phyloP scores from a whole-genome alignment of 2,113 vertebrate genomes.

The Crotalus tigris region DNA sequence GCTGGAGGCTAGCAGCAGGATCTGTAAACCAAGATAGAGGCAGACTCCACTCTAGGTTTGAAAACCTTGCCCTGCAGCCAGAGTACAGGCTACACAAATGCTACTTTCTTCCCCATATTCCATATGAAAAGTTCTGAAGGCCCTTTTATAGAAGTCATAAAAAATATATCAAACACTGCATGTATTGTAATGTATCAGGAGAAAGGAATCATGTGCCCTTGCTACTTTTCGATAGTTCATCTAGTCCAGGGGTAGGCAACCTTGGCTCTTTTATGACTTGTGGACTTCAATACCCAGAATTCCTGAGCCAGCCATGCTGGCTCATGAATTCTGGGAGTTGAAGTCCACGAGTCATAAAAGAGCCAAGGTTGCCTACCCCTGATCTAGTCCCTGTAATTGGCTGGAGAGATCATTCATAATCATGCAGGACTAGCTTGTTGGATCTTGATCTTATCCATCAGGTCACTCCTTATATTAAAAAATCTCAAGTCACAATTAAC shows the following conservation, averaged over 20 bases:
- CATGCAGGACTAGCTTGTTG: not conserved
- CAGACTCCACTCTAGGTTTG: not conserved
- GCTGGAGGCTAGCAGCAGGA: not conserved
- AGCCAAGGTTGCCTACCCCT: too few species aligned
- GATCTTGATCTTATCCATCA: not conserved
- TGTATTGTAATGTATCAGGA: not conserved
- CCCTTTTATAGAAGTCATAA: not conserved
- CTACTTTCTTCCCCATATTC: not conserved
- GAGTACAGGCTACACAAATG: not conserved
- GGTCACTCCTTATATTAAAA: not conserved
- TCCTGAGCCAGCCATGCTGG: too few species aligned
- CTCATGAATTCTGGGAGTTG: too few species aligned
- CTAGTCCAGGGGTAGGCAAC: not conserved
- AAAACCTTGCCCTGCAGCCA: conserved; percentile 8
- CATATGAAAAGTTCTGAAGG: not conserved
- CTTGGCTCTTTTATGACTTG: too few species aligned
- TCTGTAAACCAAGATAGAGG: not conserved
- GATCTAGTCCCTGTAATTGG: not conserved
- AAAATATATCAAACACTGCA: not conserved
- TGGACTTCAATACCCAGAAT: too few species aligned
- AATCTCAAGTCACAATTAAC: not conserved
- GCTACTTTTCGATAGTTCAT: not conserved
- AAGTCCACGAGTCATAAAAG: too few species aligned
- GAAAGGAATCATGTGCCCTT: not conserved
- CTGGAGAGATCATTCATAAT: not conserved